Conservation (phyloP, 1,140 invertebrate species). For the Apis mellifera region Amel_HAv3.1 CM009932.2:4896001-4896500, state of each 20-base stretch:
- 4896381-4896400: background rate
- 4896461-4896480: constrained; percentile 22
- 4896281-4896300: background rate
- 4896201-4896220: constrained; percentile 36
- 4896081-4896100: constrained; percentile 57
- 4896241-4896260: background rate
- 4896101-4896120: constrained; percentile 49
- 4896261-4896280: background rate
- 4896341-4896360: no score
- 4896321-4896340: no score
- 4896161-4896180: constrained; percentile 32
- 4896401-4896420: background rate
- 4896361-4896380: no score
- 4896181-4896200: constrained; percentile 27
- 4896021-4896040: constrained; percentile 44
- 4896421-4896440: constrained; percentile 7
- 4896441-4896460: constrained; percentile 23
- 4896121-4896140: constrained; percentile 15
- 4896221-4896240: constrained; percentile 25
- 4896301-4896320: no score
- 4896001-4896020: constrained; percentile 17
- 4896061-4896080: constrained; percentile 55
- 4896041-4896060: constrained; percentile 47
- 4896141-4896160: background rate
- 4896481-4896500: constrained; percentile 50